Conservation (phyloP, 1,140 invertebrate genomes). For the Pogonus chalceus region DNA sequence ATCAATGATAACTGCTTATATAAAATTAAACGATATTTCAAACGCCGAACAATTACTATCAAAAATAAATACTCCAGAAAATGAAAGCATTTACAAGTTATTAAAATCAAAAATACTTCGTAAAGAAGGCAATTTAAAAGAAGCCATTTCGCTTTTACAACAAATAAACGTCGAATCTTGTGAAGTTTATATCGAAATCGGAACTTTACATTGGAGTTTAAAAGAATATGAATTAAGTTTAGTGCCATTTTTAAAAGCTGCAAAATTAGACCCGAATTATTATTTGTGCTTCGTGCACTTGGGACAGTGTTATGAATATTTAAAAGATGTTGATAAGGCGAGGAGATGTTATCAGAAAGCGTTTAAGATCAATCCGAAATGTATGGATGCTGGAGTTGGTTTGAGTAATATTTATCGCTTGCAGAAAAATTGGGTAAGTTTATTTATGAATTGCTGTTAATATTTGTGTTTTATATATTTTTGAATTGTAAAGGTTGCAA, state of each 20-base stretch:
- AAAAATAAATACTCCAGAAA: constrained; percentile 27
- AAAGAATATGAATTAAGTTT: constrained; percentile 49
- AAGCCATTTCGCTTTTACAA: constrained; percentile 43
- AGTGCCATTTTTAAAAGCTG: constrained; percentile 52
- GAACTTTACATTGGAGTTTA: constrained; percentile 54
- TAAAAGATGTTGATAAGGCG: constrained; percentile 53
- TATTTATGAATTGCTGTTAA: constrained; percentile 10
- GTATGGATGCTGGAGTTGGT: constrained; percentile 54
- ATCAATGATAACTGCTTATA: constrained; percentile 21
- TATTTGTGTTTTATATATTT: constrained; percentile 11
- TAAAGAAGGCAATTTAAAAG: constrained; percentile 41
- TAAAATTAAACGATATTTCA: constrained; percentile 25
- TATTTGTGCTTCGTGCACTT: constrained; percentile 64
- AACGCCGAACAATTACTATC: constrained; percentile 24
- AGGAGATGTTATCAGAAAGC: constrained; percentile 76
- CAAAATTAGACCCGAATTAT: constrained; percentile 61
- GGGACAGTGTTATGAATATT: constrained; percentile 59
- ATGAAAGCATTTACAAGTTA: constrained; percentile 26
- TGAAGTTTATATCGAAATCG: constrained; percentile 51
- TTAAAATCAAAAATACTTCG: constrained; percentile 35
- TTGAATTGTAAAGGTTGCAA: constrained; percentile 43
- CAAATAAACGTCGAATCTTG: constrained; percentile 37
- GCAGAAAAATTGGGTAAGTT: constrained; percentile 50
- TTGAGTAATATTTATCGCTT: constrained; percentile 65
- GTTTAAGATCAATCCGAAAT: constrained; percentile 58